phyloP scores from a whole-genome alignment of 2,113 vertebrate species.

The Ia io region DNA sequence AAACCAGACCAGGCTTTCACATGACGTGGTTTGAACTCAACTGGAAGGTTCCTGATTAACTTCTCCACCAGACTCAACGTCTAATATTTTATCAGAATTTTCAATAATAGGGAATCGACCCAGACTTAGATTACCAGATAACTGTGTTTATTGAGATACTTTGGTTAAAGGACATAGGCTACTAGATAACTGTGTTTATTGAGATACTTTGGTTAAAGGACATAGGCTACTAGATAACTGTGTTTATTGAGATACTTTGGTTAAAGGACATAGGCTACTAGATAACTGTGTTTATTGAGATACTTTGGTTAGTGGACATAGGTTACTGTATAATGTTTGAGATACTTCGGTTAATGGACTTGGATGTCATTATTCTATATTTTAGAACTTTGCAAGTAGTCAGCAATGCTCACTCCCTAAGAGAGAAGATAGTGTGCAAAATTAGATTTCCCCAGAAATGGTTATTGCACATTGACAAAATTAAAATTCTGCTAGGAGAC shows the following conservation, averaged over 20 bases:
- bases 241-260: not conserved
- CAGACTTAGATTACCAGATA: not conserved
- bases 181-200: not conserved
- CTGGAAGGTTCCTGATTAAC: not conserved
- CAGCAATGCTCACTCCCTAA: not conserved
- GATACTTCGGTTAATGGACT: too few species aligned
- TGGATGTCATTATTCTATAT: not conserved
- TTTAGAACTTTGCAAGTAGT: not conserved
- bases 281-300: not conserved
- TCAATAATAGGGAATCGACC: not conserved
- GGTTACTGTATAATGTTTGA: too few species aligned
- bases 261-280: not conserved
- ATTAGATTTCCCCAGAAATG: not conserved
- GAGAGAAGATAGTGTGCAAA: constrained; percentile 9
- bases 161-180: not conserved
- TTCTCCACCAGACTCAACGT: not conserved
- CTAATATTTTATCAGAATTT: not conserved
- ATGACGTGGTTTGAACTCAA: not conserved
- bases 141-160: not conserved
- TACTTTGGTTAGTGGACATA: too few species aligned
- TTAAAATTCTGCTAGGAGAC: constrained; percentile 44
- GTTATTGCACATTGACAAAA: constrained; percentile 7
- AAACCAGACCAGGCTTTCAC: not conserved
- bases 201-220: not conserved
- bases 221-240: too few species aligned